Conservation (phyloP, 1,140 invertebrate genomes). For the Sycobia sp. region DNA sequence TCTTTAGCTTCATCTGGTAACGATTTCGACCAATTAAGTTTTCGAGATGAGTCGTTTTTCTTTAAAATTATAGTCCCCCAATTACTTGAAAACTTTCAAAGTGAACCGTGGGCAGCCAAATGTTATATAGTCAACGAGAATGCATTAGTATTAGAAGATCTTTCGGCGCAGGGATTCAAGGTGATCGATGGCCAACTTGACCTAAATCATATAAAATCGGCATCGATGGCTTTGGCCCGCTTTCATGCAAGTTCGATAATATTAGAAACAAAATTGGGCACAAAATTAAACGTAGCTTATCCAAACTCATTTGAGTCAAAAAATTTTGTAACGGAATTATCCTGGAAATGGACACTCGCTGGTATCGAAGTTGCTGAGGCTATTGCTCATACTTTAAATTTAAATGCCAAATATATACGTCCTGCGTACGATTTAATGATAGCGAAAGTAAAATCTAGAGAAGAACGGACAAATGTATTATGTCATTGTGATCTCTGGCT, state of each 20-base stretch:
- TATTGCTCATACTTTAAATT: background rate
- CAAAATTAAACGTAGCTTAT: background rate
- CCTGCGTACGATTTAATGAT: background rate
- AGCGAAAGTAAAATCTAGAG: background rate
- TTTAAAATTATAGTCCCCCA: no score
- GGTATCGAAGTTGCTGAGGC: background rate
- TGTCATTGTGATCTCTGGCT: conserved; percentile 11
- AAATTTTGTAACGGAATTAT: no score
- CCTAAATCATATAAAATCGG: background rate
- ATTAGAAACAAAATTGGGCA: background rate
- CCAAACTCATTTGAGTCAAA: background rate
- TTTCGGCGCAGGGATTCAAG: background rate
- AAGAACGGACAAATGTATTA: background rate
- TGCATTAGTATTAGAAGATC: background rate
- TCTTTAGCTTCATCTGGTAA: no score
- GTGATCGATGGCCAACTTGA: no score
- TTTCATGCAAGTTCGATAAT: conserved; percentile 17
- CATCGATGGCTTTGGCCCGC: background rate
- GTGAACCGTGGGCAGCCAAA: conserved; percentile 10
- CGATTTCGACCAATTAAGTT: no score
- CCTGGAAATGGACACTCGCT: background rate
- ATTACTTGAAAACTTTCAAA: no score
- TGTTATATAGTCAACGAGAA: conserved; percentile 10
- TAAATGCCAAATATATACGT: background rate
- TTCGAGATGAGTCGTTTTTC: no score